phyloP scores from a whole-genome alignment of 2,797 vertebrate species.

The Hipposideros larvatus region DNA sequence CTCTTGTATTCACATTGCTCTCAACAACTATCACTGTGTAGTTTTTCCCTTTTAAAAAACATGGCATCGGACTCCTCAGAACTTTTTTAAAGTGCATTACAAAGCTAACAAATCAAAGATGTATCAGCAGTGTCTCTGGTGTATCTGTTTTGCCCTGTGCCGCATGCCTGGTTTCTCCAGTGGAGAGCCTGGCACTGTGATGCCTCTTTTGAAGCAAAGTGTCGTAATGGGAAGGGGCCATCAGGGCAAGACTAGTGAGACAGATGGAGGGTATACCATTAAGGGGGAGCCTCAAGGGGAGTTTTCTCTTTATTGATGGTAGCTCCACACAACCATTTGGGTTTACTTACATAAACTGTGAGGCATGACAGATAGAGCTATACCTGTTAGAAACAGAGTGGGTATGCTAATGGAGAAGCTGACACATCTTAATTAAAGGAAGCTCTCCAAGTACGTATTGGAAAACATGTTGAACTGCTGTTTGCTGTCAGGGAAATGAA shows the following conservation, averaged over 20 bases:
- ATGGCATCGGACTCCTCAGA: constrained; percentile 52
- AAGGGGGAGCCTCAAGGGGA: neutral
- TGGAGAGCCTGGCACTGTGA: neutral
- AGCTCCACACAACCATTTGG: neutral
- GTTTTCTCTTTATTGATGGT: constrained; percentile 55
- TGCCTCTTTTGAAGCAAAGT: constrained; percentile 52
- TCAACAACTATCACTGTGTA: neutral
- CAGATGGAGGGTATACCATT: neutral
- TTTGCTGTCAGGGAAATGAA: constrained; percentile 45
- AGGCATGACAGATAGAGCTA: neutral
- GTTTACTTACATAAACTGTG: constrained; percentile 54
- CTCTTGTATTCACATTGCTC: neutral
- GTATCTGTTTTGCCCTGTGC: constrained; percentile 60
- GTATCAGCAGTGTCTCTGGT: constrained; percentile 42
- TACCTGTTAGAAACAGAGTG: neutral
- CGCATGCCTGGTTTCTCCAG: constrained; percentile 53
- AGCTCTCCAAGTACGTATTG: neutral
- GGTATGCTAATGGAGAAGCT: neutral
- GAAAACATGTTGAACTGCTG: constrained; percentile 42
- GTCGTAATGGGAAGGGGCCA: neutral
- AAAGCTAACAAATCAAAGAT: constrained; percentile 75
- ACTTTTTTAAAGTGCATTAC: constrained; percentile 49
- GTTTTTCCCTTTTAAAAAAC: neutral
- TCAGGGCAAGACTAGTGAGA: neutral
- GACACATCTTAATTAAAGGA: constrained; percentile 60